Evolutionary conservation across 2,888 invertebrate species (phyloP), one percentile per base, ranked within the genome.

Genomic region (Phaonia tiefii): DNA sequence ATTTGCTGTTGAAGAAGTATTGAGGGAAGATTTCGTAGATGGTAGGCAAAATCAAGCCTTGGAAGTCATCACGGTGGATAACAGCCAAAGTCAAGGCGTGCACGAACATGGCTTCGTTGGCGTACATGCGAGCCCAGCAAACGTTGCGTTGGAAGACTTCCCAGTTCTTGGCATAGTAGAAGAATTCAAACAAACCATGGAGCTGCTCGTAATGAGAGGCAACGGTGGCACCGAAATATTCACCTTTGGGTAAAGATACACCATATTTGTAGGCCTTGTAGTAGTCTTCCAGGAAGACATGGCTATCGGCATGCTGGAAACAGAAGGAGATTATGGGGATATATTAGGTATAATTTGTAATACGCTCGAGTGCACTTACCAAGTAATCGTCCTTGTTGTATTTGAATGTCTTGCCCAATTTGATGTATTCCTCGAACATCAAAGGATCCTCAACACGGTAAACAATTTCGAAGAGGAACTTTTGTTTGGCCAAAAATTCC

Each of bases 11-110:
- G 88, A 95, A 93, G 92, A 95, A 96, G 91, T 93, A 93, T 89
- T 95, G 93, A 1, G 96, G 96, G 90, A 94, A 93, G 89, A 96
- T 93, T 90, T 96, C 96, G 88, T 96, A 96, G 51, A 93, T 93
- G 26, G 95, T 93, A 25, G 96, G 96, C 22, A 96, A 89, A 58
- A 93, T 91, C 83, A 96, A 91, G 63, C 94, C 94, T 77, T 92
- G 91, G 89, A 93, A 93, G 87, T 95, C 95, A 5, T 89, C 88
- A 65, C 95, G 93, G 88, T 95, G 95, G 88, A 94, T 92, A 65
- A 95, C 92, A 79, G 95, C 94, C 79, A 93, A 92, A 65, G 93
- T 93, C 83, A 95, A 90, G 11, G 95, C 94, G 86, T 95, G 95
- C 78, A 95, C 92, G 90, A 95, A 96, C 92, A 95, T 93, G 86